Base-by-base conservation (phyloP, 2,797 vertebrate species). In the Hypotaenidia philippensis region DNA sequence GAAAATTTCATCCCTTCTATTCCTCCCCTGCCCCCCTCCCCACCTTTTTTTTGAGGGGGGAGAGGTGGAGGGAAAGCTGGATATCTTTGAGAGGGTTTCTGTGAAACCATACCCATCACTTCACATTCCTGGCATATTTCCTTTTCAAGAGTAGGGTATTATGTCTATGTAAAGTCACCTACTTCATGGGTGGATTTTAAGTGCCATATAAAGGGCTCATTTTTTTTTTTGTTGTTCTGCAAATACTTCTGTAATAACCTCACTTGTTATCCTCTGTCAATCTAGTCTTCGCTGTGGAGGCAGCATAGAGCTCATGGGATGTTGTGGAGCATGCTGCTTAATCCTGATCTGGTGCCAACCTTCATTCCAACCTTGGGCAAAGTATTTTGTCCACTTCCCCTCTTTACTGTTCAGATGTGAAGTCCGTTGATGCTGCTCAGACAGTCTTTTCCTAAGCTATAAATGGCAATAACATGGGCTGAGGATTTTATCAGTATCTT, bases 51-150 rank as follows among this genome's bases (percentile, higher is more conserved):
- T 13, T 9, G 12, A 9, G 50, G 26, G 20, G 44, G 8, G 45
- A 12, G 45, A 47, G 11, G 45, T 21, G 50, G 50, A 50, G 20
- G 38, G 6, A 49, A 72, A 77, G 25, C 44, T 34, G 66, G 18
- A 72, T 66, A 19, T 63, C 82, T 84, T 87, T 10, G 41, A 90
- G 85, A 64, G 20, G 36, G 29, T 85, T 96, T 93, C 50, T 92
- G 56, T 20, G 89, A 94, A 95, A 90, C 94, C 23, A 0, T 56
- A 50, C 16, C 19, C 6, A 27, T 49, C 78, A 61, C 91, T 94
- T 91, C 71, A 77, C 89, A 88, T 96, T 96, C 91, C 61, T 52
- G 57, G 25, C 49, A 47, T 94, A 69, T 61, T 86, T 86, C 26
- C 80, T 26, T 26, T 29, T 34, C 25, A n/a, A 19, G 45, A 50